Base-by-base conservation (phyloP, 2,888 invertebrate genomes). In the Chromoteleia sp. region DNA sequence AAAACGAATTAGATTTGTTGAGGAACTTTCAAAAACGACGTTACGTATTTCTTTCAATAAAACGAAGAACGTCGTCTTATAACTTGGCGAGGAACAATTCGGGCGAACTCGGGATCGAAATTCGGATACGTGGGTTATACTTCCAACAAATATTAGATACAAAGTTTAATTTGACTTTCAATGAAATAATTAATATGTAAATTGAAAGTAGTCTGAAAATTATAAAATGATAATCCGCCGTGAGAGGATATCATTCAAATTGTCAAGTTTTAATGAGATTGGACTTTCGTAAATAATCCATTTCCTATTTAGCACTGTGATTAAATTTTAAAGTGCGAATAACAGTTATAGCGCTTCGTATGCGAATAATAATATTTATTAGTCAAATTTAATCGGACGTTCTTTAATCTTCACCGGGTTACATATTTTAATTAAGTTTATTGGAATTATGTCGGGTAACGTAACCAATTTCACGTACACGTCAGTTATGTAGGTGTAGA, bases 151-250 rank as follows among this genome's bases (percentile, higher is more conserved):
- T 25, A 25, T 25, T 29, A 29, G 54, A 58, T 71, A 41, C 50
- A 33, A 6, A 25, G 33, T 5, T 33, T 56, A 19, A 71, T 75
- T 75, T 75, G 70, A 70, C 65, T 75, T 65, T 58, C 76, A 67
- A 73, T 58, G 76, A 76, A 71, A 76, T 68, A 59, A 81, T 81
- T 81, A 81, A 78, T 41, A 75, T 78, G 82, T 65, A 82, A 74
- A 82, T 82, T 78, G 78, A 65, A 82, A 78, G 65, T 68, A 59
- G 78, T 59, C 33, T 58, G 58, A 70, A 78, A 77, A 75, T 74
- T 82, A 82, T 82, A 48, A 78, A 77, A 71, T 75, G 75, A 78
- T 78, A 70, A 74, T 70, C 63, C 63, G 14, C 8, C 4, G 48
- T 15, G 68, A 48, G 48, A 65, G 68, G 71, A 17, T 77, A 76